Conservation (phyloP, 1,140 invertebrate species). For the Dendrolimus punctatus region DNA sequence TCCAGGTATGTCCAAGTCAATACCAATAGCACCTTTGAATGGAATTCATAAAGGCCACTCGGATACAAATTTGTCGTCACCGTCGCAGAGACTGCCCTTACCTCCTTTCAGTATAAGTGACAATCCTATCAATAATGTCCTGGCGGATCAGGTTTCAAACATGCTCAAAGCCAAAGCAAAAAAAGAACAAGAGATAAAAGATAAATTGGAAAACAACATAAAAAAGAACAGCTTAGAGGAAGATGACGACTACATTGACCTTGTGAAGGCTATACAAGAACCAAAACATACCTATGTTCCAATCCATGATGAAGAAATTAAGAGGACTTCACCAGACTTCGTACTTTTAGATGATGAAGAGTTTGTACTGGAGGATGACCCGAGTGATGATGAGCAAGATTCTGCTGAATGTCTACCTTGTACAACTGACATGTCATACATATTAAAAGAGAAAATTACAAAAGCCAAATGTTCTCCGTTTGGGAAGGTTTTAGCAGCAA, state of each 20-base stretch:
- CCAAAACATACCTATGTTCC: neutral
- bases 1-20: neutral
- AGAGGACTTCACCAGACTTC: too few relatives aligned
- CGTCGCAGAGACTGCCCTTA: constrained; percentile 22
- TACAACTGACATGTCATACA: constrained; percentile 44
- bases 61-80: constrained; percentile 18
- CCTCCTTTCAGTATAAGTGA: constrained; percentile 27
- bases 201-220: constrained; percentile 28
- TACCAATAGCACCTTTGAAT: neutral
- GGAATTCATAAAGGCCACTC: constrained; percentile 13
- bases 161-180: constrained; percentile 51
- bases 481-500: constrained; percentile 40
- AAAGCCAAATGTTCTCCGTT: constrained; percentile 42
- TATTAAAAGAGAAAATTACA: constrained; percentile 33
- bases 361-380: constrained; percentile 7
- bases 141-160: constrained; percentile 44
- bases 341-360: constrained; percentile 21
- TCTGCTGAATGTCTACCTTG: constrained; percentile 25
- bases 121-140: constrained; percentile 37
- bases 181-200: constrained; percentile 28
- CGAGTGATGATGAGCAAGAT: constrained; percentile 14
- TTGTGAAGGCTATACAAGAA: constrained; percentile 37
- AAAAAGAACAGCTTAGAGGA: constrained; percentile 18
- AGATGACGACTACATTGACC: constrained; percentile 32
- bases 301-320: constrained; percentile 25